Percentiles rank a stretch among this genome's conserved stretches.
Evolutionary conservation across 1,140 invertebrate species (phyloP).

Genomic region (Tribolium castaneum): DNA sequence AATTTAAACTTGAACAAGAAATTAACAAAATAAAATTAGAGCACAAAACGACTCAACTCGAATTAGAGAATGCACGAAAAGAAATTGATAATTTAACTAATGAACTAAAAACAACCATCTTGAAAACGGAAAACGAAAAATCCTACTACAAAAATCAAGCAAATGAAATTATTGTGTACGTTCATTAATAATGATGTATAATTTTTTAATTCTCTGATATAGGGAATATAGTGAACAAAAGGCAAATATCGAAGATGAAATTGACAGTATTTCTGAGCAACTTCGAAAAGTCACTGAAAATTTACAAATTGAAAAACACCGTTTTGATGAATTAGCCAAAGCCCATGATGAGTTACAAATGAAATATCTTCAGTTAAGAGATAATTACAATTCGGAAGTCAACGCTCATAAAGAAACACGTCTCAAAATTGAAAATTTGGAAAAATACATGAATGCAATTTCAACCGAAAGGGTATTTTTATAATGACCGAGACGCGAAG

Average conservation of each 20-base stretch:
- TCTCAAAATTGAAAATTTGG: conserved; percentile 33
- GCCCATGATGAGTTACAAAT: conserved; percentile 49
- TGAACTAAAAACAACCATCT: conserved; percentile 32
- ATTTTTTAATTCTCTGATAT: not conserved
- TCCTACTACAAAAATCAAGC: conserved; percentile 38
- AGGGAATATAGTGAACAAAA: conserved; percentile 7
- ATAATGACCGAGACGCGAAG: too few relatives aligned
- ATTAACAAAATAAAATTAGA: not conserved
- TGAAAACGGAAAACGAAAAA: conserved; percentile 44
- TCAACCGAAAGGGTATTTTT: conserved; percentile 42
- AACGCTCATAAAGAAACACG: conserved; percentile 37
- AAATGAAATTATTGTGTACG: conserved; percentile 9
- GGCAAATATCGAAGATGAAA: conserved; percentile 14
- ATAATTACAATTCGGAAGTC: conserved; percentile 45
- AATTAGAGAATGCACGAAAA: not conserved
- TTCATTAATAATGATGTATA: not conserved
- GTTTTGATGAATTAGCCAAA: conserved; percentile 45
- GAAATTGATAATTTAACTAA: not conserved
- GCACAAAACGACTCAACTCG: not conserved
- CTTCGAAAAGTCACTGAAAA: not conserved
- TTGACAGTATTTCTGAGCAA: conserved; percentile 5
- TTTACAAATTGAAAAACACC: not conserved
- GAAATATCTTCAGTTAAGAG: conserved; percentile 48
- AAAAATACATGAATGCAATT: conserved; percentile 9
- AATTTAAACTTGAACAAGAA: not conserved